Evolutionary conservation across 1,140 invertebrate species (phyloP).

Genomic region (Apis cerana): DNA sequence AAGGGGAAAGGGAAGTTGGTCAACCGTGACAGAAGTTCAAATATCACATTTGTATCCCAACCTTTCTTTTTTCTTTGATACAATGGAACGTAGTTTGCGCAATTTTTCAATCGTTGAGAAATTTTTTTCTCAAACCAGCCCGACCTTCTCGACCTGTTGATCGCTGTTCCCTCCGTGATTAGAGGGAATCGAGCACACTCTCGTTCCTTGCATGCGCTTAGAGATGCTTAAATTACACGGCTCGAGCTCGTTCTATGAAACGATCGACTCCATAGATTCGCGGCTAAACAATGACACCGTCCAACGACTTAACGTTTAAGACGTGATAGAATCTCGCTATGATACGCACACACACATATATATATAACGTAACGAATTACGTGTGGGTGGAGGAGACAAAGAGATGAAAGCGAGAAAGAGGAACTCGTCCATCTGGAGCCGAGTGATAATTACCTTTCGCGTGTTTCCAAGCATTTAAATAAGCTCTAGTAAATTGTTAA

Average conservation of each 20-base stretch:
- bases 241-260: neutral
- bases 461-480: conserved; percentile 48
- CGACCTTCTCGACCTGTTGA: conserved; percentile 17
- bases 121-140: neutral
- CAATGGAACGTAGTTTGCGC: neutral
- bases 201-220: conserved; percentile 6
- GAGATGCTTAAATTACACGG: conserved; percentile 25
- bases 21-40: no score
- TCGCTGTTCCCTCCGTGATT: conserved; percentile 3
- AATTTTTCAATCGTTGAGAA: conserved; percentile 9
- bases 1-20: no score
- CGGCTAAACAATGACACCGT: conserved; percentile 6
- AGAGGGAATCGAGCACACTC: conserved; percentile 9
- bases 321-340: conserved; percentile 19
- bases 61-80: neutral
- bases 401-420: neutral
- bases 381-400: conserved; percentile 38
- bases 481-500: conserved; percentile 39
- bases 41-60: neutral
- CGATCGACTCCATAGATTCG: conserved; percentile 11
- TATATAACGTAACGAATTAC: neutral
- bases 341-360: neutral
- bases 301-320: conserved; percentile 1
- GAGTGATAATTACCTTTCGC: conserved; percentile 58
- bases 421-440: conserved; percentile 51